Evolutionary conservation across 2,113 vertebrate species (phyloP).

Genomic region (Empidonax traillii): DNA sequence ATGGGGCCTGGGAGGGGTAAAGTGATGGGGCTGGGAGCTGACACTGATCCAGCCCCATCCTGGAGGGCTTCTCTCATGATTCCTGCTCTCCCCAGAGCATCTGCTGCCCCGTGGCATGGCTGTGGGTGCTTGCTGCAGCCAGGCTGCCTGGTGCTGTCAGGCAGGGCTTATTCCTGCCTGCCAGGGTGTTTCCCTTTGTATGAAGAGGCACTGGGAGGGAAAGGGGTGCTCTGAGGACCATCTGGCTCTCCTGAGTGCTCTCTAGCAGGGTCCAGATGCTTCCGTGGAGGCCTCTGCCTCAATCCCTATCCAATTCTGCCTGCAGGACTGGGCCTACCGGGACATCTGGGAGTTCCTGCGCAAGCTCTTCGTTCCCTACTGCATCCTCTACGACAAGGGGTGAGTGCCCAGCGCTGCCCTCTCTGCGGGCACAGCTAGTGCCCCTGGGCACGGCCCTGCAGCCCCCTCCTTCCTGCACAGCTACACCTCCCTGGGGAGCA

Average conservation of each 20-base stretch:
- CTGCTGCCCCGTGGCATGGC: background rate
- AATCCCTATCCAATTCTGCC: background rate
- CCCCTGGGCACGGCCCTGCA: background rate
- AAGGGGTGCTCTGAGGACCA: background rate
- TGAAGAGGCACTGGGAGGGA: background rate
- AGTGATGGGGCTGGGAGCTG: accelerated
- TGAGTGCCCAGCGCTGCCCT: constrained; percentile 50
- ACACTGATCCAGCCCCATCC: background rate
- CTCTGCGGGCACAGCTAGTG: accelerated
- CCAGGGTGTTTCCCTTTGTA: accelerated
- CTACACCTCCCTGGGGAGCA: constrained; percentile 93
- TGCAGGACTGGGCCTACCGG: constrained; percentile 93
- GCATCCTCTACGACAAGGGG: constrained; percentile 95
- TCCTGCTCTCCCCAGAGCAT: background rate
- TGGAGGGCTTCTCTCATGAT: background rate
- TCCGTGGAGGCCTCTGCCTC: background rate
- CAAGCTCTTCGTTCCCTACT: constrained; percentile 90
- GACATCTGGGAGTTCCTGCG: constrained; percentile 96
- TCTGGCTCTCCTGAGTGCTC: background rate
- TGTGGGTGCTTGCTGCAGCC: background rate
- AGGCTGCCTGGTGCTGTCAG: background rate
- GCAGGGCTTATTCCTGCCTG: background rate
- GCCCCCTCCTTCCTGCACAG: constrained; percentile 52
- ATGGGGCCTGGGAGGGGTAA: background rate
- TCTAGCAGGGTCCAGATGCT: background rate